phyloP scores from a whole-genome alignment of 2,113 vertebrate species.

The Lagenorhynchus albirostris region DNA sequence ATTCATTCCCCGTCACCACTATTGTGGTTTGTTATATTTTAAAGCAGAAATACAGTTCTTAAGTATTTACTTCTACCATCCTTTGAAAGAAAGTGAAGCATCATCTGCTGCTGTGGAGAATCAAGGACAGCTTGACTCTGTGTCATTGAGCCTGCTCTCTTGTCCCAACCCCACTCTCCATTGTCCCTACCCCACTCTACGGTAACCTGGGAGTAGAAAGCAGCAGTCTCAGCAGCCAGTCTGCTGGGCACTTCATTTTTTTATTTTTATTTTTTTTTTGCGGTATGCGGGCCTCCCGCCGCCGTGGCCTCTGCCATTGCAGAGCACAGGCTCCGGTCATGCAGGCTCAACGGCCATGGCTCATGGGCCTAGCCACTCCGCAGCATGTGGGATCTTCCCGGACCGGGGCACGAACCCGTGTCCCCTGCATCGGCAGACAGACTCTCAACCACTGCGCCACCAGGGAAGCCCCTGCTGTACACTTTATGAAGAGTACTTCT shows the following conservation, averaged over 20 bases:
- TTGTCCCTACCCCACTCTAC: not conserved
- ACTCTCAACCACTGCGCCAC: too few relatives aligned
- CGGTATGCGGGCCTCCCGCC: too few relatives aligned
- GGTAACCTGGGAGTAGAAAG: not conserved
- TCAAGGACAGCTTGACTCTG: fast-evolving
- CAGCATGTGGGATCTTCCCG: too few relatives aligned
- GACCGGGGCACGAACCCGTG: too few relatives aligned
- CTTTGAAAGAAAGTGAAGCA: conserved; percentile 13
- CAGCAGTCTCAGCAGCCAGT: not conserved
- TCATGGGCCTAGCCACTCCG: too few relatives aligned
- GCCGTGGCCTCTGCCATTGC: too few relatives aligned
- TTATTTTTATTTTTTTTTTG: too few relatives aligned
- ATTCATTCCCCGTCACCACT: not conserved
- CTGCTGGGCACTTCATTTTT: not conserved
- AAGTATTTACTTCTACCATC: not conserved
- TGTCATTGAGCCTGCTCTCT: not conserved
- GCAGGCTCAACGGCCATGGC: too few relatives aligned
- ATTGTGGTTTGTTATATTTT: not conserved
- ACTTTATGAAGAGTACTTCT: not conserved
- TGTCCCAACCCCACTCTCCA: not conserved
- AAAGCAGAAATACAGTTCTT: not conserved
- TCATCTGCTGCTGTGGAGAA: not conserved
- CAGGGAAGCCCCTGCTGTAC: not conserved
- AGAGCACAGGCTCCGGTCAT: too few relatives aligned
- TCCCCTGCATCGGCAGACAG: too few relatives aligned